These are phyloP conservation scores for Chlamydotis undulata DNA, from an alignment of 2,113 vertebrate species.

Conservation along the genomic window DNA sequence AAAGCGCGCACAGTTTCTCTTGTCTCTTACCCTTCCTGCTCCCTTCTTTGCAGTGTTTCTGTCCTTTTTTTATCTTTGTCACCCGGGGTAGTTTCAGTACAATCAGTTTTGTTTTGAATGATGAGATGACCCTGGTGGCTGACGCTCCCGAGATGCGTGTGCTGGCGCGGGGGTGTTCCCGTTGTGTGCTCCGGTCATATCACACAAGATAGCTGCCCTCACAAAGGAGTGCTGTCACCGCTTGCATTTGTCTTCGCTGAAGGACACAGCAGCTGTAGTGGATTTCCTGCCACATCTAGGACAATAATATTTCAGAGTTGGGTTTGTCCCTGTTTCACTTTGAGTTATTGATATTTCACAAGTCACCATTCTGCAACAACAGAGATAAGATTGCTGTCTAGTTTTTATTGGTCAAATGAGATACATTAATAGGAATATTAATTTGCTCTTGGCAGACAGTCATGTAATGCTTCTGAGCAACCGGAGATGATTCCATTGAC, in stretches of 20 bases:
- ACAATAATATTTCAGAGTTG: not conserved
- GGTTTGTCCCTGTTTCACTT: not conserved
- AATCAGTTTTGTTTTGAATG: not conserved
- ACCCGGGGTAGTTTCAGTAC: not conserved
- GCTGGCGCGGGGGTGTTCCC: not conserved
- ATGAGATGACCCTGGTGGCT: not conserved
- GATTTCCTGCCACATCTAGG: not conserved
- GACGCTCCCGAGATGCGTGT: fast-evolving
- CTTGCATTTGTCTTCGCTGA: not conserved
- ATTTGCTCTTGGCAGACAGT: not conserved
- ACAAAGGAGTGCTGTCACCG: not conserved
- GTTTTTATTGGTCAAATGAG: not conserved
- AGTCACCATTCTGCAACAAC: not conserved
- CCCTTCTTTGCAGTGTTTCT: not conserved
- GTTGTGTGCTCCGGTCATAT: not conserved
- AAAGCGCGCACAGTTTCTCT: not conserved
- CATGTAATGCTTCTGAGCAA: not conserved
- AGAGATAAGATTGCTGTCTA: not conserved
- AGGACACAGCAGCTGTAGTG: not conserved
- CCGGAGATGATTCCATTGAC: not conserved
- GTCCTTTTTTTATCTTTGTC: not conserved
- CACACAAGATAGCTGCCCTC: not conserved
- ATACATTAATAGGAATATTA: not conserved
- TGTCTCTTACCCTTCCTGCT: not conserved
- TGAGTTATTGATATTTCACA: not conserved